A percentile compares a stretch with the other conserved stretches of the same genome.
Conservation (phyloP, 1,140 invertebrate genomes). For the Scaptomyza montana region DNA sequence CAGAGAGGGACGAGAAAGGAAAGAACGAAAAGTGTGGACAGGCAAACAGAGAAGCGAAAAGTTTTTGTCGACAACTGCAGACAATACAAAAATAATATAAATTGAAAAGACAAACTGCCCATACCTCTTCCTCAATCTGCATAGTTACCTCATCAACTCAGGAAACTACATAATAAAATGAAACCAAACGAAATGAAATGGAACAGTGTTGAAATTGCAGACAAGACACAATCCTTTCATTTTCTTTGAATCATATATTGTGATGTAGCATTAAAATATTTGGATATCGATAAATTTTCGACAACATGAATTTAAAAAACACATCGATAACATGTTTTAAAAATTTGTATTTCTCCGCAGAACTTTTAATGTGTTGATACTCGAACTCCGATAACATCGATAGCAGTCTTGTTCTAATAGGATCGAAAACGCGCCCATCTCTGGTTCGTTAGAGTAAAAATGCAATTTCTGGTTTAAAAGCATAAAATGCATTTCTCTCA, state of each 20-base stretch:
- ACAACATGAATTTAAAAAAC: too few relatives aligned
- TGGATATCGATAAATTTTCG: neutral
- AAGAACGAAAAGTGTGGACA: neutral
- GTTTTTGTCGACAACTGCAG: constrained; percentile 35
- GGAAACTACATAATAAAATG: too few relatives aligned
- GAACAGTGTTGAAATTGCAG: neutral
- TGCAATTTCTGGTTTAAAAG: too few relatives aligned
- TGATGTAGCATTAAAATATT: too few relatives aligned
- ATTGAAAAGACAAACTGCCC: constrained; percentile 14
- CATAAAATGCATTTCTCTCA: too few relatives aligned
- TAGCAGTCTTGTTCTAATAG: constrained; percentile 35
- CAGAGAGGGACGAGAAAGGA: neutral
- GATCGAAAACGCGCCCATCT: too few relatives aligned
- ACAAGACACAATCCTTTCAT: neutral
- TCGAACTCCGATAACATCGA: neutral
- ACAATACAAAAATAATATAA: constrained; percentile 56
- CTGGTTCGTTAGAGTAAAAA: too few relatives aligned
- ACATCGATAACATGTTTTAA: too few relatives aligned
- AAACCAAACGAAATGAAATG: constrained; percentile 19
- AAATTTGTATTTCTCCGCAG: too few relatives aligned
- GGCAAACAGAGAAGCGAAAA: constrained; percentile 4
- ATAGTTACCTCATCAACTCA: neutral
- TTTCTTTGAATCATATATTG: constrained; percentile 1
- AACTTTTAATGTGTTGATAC: neutral
- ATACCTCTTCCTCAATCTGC: neutral